Conservation (phyloP, 2,888 invertebrate genomes). For the Oxycera nigricornis region DNA sequence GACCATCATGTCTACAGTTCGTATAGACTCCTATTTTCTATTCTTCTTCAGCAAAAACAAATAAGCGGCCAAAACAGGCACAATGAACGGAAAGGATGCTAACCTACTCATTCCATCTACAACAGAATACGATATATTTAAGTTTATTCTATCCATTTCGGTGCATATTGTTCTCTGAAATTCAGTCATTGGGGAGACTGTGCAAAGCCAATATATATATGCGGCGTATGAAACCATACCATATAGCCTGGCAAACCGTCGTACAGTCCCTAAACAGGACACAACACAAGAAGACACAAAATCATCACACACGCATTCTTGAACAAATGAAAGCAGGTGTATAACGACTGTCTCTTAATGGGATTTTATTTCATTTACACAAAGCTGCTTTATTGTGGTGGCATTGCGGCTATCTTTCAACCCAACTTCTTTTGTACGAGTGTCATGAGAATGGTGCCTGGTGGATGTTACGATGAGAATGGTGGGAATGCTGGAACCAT, state of each 20-base stretch:
- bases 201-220: not conserved
- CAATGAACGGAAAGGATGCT: constrained; percentile 2
- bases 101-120: not conserved
- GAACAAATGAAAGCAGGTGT: constrained; percentile 28
- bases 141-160: constrained; percentile 19
- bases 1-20: not conserved
- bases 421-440: not conserved
- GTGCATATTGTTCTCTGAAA: constrained; percentile 25
- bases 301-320: constrained; percentile 9
- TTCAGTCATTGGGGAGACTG: not conserved
- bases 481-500: not conserved
- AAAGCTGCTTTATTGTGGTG: constrained; percentile 22
- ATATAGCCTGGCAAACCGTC: not conserved
- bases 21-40: not conserved
- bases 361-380: constrained; percentile 35
- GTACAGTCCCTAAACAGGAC: not conserved
- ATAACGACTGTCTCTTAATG: constrained; percentile 20
- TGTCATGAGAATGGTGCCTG: not conserved
- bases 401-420: constrained; percentile 13
- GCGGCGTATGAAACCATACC: not conserved
- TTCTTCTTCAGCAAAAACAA: not conserved
- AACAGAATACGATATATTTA: constrained; percentile 2
- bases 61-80: not conserved
- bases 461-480: not conserved
- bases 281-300: not conserved